Evolutionary conservation across 2,113 vertebrate species (phyloP).

Genomic region (Trogon surrucura): DNA sequence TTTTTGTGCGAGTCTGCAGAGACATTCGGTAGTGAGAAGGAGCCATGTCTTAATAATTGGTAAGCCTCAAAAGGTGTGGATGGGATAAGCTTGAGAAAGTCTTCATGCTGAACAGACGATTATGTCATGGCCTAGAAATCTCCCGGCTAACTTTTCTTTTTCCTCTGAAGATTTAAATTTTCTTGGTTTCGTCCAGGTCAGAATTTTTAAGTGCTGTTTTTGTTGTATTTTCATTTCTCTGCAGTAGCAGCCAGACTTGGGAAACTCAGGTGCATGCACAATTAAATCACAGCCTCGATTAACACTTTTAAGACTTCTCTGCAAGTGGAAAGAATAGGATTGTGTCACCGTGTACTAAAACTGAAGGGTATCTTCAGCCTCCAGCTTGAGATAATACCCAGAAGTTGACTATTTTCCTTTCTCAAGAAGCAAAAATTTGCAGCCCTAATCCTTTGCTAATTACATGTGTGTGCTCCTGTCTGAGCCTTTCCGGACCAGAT

Average conservation of each 20-base stretch:
- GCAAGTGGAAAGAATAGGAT: background rate
- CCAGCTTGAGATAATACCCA: background rate
- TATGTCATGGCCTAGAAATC: slow-evolving; percentile 59
- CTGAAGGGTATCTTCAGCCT: background rate
- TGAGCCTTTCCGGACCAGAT: background rate
- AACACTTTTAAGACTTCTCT: background rate
- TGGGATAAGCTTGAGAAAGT: slow-evolving; percentile 19
- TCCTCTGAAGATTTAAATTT: slow-evolving; percentile 4
- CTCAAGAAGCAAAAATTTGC: background rate
- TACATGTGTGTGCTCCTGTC: rapidly evolving
- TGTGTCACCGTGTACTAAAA: background rate
- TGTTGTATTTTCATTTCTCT: background rate
- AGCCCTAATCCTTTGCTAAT: background rate
- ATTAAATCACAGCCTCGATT: background rate
- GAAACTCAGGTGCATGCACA: background rate
- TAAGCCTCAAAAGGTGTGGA: slow-evolving; percentile 13
- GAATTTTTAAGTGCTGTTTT: background rate
- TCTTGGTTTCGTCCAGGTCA: background rate
- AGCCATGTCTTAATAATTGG: slow-evolving; percentile 24
- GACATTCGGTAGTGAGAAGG: background rate
- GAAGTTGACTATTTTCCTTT: background rate
- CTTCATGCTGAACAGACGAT: background rate
- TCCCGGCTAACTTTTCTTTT: slow-evolving; percentile 18
- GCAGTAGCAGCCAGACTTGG: background rate
- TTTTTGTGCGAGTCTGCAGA: background rate